These are phyloP conservation scores for Lagorchestes hirsutus DNA, from an alignment of 2,797 vertebrate genomes.

Conservation along the genomic window DNA sequence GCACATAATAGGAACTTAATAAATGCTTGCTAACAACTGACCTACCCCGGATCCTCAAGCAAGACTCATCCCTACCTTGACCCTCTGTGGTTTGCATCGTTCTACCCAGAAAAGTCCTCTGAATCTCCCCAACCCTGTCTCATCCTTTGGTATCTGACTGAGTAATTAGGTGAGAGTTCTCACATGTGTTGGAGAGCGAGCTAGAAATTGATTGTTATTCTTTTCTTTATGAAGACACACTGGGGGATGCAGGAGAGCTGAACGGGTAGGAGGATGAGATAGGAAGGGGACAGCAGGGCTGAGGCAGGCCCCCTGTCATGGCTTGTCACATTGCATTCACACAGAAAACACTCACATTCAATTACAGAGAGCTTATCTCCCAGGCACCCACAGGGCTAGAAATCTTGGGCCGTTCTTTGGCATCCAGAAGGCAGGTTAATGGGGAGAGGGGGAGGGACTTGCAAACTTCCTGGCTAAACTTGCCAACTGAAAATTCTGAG, in stretches of 20 bases:
- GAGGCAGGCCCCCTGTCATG: neutral
- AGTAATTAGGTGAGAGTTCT: neutral
- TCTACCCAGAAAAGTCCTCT: neutral
- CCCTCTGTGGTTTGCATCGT: neutral
- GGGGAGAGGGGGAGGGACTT: too few relatives aligned
- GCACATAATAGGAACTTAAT: neutral
- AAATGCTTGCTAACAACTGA: neutral
- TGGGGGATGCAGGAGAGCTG: neutral
- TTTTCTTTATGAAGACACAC: conserved; percentile 27
- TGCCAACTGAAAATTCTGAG: conserved; percentile 19
- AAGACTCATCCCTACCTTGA: neutral
- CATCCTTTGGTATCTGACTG: neutral
- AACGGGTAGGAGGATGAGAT: too few relatives aligned
- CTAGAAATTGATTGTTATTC: neutral
- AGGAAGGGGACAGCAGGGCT: neutral
- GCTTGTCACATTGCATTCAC: neutral
- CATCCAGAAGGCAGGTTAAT: neutral
- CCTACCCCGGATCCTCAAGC: neutral
- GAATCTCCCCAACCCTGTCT: neutral
- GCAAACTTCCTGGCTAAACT: conserved; percentile 16
- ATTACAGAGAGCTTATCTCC: neutral
- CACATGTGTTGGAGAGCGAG: neutral
- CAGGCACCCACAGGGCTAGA: neutral
- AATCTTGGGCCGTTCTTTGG: conserved; percentile 11
- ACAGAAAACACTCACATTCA: conserved; percentile 18